A percentile compares a stretch with the other conserved stretches of the same genome.
Conservation (phyloP, 1,140 invertebrate genomes). For the Scaptomyza pallida region DNA sequence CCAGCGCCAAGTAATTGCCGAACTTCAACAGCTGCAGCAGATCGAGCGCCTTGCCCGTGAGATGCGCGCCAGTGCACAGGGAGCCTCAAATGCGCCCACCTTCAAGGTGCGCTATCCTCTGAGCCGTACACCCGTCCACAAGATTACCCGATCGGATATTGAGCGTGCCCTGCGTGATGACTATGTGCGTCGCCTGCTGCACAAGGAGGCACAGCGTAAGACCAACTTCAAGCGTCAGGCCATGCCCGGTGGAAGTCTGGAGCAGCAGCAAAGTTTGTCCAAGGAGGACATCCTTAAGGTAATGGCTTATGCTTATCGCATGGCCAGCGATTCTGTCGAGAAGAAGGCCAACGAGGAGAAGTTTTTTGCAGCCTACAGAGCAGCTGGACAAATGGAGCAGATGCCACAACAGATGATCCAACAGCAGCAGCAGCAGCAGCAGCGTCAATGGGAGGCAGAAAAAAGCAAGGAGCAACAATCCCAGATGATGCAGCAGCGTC, state of each 20-base stretch:
- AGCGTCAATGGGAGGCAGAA: no score
- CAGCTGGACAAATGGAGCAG: background rate
- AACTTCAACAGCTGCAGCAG: constrained; percentile 68
- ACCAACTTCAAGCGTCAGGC: constrained; percentile 60
- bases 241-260: background rate
- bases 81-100: background rate
- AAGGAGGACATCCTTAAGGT: constrained; percentile 73
- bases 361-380: constrained; percentile 46
- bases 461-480: constrained; percentile 1
- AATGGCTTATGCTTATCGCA: constrained; percentile 75
- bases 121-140: constrained; percentile 69
- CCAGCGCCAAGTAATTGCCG: constrained; percentile 70
- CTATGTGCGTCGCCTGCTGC: constrained; percentile 60
- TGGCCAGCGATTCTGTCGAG: constrained; percentile 46
- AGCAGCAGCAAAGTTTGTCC: constrained; percentile 35
- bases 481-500: constrained; percentile 13
- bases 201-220: constrained; percentile 61
- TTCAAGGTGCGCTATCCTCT: constrained; percentile 58
- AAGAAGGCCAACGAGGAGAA: constrained; percentile 42
- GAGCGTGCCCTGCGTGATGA: constrained; percentile 71
- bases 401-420: constrained; percentile 9
- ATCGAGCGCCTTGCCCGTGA: constrained; percentile 72
- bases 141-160: constrained; percentile 72
- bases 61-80: constrained; percentile 52
- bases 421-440: no score